Evolutionary conservation across 2,888 invertebrate genomes (phyloP).

Genomic region (Drepana falcataria): DNA sequence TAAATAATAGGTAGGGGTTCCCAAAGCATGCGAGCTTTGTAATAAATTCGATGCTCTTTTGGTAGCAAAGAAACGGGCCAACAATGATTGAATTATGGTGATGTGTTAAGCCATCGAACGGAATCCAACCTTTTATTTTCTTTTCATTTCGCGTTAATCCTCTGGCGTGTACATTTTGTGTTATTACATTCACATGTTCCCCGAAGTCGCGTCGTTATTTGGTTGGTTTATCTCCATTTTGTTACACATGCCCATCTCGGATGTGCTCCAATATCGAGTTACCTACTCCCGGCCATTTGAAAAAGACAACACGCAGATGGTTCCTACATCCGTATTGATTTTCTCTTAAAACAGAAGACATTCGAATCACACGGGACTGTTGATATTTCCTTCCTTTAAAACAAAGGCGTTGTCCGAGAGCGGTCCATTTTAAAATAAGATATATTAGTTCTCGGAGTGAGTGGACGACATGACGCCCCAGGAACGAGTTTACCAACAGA

Average conservation of each 20-base stretch:
- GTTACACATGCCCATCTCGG: constrained; percentile 52
- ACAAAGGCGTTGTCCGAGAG: constrained; percentile 54
- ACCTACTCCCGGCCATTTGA: constrained; percentile 63
- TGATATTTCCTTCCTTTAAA: constrained; percentile 69
- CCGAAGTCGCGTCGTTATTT: constrained; percentile 55
- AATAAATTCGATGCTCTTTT: constrained; percentile 77
- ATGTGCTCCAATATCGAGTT: constrained; percentile 52
- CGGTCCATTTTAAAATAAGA: constrained; percentile 60
- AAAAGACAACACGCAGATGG: constrained; percentile 72
- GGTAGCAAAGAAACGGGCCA: constrained; percentile 66
- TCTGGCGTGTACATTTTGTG: constrained; percentile 44
- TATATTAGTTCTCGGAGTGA: constrained; percentile 52
- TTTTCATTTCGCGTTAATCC: constrained; percentile 62
- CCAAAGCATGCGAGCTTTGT: constrained; percentile 69
- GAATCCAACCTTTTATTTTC: constrained; percentile 65
- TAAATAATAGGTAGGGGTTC: constrained; percentile 78
- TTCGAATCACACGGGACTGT: constrained; percentile 71
- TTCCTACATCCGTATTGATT: constrained; percentile 67
- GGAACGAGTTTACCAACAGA: constrained; percentile 31
- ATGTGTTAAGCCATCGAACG: constrained; percentile 73
- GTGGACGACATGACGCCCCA: constrained; percentile 41
- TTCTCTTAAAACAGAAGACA: constrained; percentile 74
- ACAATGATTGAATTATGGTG: constrained; percentile 75
- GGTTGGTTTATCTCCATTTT: constrained; percentile 47
- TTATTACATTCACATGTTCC: constrained; percentile 52